Evolutionary conservation across 35 echinoderm and acorn worm genomes (phyloP).

Genomic region (Strongylocentrotus purpuratus): DNA sequence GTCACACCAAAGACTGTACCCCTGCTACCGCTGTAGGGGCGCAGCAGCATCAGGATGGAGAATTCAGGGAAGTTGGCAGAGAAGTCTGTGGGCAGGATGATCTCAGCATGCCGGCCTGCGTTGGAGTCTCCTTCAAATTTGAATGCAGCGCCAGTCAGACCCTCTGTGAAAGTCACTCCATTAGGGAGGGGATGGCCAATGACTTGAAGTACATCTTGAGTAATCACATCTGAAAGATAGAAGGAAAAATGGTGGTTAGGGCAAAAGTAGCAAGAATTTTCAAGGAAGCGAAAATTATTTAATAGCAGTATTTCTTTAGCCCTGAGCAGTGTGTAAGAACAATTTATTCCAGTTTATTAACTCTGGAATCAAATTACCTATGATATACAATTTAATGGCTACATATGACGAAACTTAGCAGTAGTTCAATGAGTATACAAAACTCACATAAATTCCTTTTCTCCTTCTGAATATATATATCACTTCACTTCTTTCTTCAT

Average conservation of each 20-base stretch:
- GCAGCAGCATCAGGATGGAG: slow-evolving; percentile 53
- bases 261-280: background rate
- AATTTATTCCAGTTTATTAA: background rate
- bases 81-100: slow-evolving; percentile 58
- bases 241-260: background rate
- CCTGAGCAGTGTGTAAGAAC: background rate
- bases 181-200: slow-evolving; percentile 58
- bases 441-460: background rate
- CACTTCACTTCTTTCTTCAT: too few species aligned
- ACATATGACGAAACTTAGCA: background rate
- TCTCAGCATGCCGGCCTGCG: slow-evolving; percentile 54
- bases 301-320: background rate
- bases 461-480: too few species aligned
- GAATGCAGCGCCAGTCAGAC: slow-evolving; percentile 46
- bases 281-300: background rate
- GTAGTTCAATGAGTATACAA: background rate
- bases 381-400: background rate
- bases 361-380: background rate
- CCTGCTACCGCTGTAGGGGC: slow-evolving; percentile 39
- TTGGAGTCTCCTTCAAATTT: slow-evolving; percentile 61
- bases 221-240: slow-evolving; percentile 11
- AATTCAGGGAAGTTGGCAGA: slow-evolving; percentile 50
- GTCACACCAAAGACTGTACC: slow-evolving; percentile 58
- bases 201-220: slow-evolving; percentile 50
- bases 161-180: slow-evolving; percentile 65